phyloP scores from a whole-genome alignment of 1,140 invertebrate species.

The Oppia nitens region DNA sequence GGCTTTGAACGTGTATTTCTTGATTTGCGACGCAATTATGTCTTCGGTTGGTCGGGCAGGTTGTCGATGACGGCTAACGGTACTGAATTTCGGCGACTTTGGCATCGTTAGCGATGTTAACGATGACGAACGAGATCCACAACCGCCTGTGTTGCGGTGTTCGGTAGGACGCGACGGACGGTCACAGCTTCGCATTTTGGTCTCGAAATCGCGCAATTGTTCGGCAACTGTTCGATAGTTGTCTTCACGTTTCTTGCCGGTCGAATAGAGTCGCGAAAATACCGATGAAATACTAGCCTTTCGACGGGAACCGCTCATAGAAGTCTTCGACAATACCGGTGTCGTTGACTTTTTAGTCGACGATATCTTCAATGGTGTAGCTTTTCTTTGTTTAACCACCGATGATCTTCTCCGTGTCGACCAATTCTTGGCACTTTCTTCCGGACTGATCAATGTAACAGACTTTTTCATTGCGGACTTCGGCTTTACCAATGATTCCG shows the following conservation, averaged over 20 bases:
- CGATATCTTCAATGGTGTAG: too few species aligned
- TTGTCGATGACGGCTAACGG: neutral
- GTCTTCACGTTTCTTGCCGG: neutral
- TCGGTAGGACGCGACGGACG: neutral
- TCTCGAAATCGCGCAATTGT: neutral
- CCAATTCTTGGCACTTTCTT: neutral
- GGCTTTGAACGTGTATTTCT: neutral
- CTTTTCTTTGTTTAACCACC: too few species aligned
- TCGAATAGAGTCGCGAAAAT: neutral
- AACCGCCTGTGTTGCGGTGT: neutral
- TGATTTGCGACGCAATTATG: neutral
- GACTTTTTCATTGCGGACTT: too few species aligned
- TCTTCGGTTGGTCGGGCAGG: neutral
- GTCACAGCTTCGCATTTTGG: neutral
- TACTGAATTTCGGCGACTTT: neutral
- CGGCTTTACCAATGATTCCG: too few species aligned
- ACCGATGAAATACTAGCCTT: too few species aligned
- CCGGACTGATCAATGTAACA: neutral
- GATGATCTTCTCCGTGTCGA: too few species aligned
- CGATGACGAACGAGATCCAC: neutral
- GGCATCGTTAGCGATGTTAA: neutral
- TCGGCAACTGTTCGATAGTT: neutral
- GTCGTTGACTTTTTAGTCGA: too few species aligned
- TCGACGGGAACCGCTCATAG: too few species aligned
- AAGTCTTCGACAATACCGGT: too few species aligned